phyloP scores from a whole-genome alignment of 2,797 vertebrate genomes.

The Phoxinus dragarum region DNA sequence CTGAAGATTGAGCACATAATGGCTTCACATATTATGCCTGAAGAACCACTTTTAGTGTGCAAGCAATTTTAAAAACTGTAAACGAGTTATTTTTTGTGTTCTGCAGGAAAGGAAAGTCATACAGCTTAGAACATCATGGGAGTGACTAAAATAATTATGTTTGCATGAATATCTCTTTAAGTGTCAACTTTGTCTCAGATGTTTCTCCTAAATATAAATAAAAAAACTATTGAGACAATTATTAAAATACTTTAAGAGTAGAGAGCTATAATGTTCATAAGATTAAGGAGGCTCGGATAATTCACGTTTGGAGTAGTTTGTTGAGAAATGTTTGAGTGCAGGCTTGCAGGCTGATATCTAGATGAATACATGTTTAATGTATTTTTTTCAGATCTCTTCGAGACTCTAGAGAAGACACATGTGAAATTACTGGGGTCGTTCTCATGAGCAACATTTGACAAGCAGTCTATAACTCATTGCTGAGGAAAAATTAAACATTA shows the following conservation, averaged over 20 bases:
- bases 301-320: not conserved
- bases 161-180: too few species aligned
- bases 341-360: not conserved
- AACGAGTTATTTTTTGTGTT: too few species aligned
- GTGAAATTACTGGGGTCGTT: not conserved
- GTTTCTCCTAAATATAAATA: too few species aligned
- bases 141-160: too few species aligned
- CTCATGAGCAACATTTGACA: conserved; percentile 4
- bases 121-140: too few species aligned
- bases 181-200: too few species aligned
- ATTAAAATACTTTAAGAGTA: not conserved
- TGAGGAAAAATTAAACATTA: not conserved
- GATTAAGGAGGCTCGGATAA: not conserved
- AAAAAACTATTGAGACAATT: too few species aligned
- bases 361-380: not conserved
- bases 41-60: too few species aligned
- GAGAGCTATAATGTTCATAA: not conserved
- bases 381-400: not conserved
- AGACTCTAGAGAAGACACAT: not conserved
- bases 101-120: too few species aligned
- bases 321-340: not conserved
- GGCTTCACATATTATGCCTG: too few species aligned
- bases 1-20: too few species aligned
- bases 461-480: not conserved
- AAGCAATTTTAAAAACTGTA: too few species aligned